Evolutionary conservation across 2,797 vertebrate species (phyloP), one percentile per base, ranked within the genome.

Genomic region (Scomberomorus guttatus): DNA sequence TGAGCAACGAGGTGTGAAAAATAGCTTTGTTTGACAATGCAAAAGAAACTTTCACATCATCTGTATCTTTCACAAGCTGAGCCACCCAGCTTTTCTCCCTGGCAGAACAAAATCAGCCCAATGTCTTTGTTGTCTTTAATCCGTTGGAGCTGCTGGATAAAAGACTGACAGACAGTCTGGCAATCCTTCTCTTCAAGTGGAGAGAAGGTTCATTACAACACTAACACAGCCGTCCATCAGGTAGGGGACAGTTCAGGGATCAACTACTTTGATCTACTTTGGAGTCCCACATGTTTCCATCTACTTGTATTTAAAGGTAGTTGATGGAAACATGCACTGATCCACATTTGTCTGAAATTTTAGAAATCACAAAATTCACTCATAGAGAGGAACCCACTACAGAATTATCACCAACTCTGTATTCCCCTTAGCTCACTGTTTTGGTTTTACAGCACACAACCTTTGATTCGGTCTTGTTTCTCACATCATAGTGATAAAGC

Each of bases 1-100:
- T 32, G 55, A 81, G 77, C 77, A 75, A 84, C 78, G 64, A 86
- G 72, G 66, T 78, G 74, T 87, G 81, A 79, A 79, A 82, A 88
- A 77, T 55, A 67, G 66, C 52, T 66, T 34, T 4, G 14, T 81
- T 76, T 71, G 42, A 88, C 73, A 86, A 73, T 54, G 29, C 59
- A 75, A 74, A 77, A 82, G 62, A 77, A 82, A 81, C 70, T 62
- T 65, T 70, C 51, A 63, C 25, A 70, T 50, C n/a, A 12, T 64
- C 29, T 59, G 59, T 2, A 27, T 69, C 63, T 82, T 56, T 72
- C 64, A 55, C 63, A 29, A 54, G 29, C 77, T 44, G 57, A 82
- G 74, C 71, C 56, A 44, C 57, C 50, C 46, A 42, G 52, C 51
- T 74, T 66, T 48, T 65, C 61, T 81, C 39, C 12, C 46, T 29